These are phyloP conservation scores for Meghimatium bilineatum DNA, from an alignment of 2,888 invertebrate species.

Conservation along the genomic window DNA sequence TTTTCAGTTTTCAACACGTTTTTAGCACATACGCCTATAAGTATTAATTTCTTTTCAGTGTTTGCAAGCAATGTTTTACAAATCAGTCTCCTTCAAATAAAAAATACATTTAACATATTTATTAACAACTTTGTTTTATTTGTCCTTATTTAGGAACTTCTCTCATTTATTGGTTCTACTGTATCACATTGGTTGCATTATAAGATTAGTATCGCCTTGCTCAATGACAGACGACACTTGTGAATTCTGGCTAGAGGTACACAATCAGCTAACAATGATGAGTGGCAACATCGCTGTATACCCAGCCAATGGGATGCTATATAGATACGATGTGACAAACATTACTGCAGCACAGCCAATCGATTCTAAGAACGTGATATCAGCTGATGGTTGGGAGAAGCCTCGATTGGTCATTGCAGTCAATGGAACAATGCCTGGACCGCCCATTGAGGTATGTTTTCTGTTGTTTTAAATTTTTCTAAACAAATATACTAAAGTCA, in stretches of 20 bases:
- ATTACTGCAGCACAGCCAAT: background rate
- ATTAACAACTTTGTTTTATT: no score
- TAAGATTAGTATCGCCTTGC: slow-evolving; percentile 13
- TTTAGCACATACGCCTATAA: no score
- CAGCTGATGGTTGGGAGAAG: slow-evolving; percentile 64
- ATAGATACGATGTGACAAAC: slow-evolving; percentile 38
- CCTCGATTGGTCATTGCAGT: slow-evolving; percentile 61
- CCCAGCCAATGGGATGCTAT: slow-evolving; percentile 47
- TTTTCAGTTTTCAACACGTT: no score
- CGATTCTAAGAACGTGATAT: slow-evolving; percentile 57
- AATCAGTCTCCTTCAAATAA: no score
- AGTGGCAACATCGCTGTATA: slow-evolving; percentile 46
- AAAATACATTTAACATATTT: no score
- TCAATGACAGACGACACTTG: slow-evolving; percentile 37
- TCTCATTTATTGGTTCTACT: background rate
- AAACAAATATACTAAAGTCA: no score
- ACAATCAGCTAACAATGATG: slow-evolving; percentile 47
- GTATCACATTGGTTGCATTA: background rate
- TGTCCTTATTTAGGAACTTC: background rate
- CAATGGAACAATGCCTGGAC: slow-evolving; percentile 68
- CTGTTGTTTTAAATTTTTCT: no score
- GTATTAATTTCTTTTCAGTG: no score
- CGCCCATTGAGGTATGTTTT: slow-evolving; percentile 59
- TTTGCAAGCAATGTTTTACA: no score
- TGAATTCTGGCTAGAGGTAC: slow-evolving; percentile 50